Conservation (phyloP, 2,797 vertebrate species). For the Petrocephalus sullivani region DNA sequence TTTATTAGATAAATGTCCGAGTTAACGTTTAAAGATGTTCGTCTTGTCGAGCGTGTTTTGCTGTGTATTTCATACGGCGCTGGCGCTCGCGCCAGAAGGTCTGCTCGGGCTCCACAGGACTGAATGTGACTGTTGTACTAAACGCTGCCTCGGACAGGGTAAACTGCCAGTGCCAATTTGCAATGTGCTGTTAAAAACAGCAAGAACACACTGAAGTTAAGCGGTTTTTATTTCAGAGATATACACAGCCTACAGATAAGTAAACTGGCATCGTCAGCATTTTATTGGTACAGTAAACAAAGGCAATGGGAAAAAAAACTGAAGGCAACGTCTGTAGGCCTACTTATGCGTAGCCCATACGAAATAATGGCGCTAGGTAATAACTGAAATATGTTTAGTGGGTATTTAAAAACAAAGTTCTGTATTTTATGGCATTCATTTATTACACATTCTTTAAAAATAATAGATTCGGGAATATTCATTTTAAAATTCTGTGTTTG, state of each 20-base stretch:
- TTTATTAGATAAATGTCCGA: slow-evolving; percentile 13
- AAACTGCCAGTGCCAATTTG: not conserved
- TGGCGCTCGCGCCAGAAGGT: not conserved
- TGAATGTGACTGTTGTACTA: not conserved
- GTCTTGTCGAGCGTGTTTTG: slow-evolving; percentile 11
- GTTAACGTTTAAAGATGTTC: not conserved
- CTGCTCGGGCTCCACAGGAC: not conserved
- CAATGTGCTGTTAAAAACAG: not conserved
- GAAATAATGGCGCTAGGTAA: not conserved
- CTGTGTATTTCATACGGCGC: not conserved
- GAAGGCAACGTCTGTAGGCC: not conserved
- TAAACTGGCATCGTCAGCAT: not conserved
- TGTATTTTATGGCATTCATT: not conserved
- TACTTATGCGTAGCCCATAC: not conserved
- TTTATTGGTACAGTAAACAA: not conserved
- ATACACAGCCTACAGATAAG: not conserved
- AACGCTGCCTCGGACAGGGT: not conserved
- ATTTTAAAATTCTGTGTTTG: slow-evolving; percentile 11
- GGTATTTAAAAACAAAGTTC: not conserved
- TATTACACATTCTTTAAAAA: not conserved
- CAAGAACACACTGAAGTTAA: not conserved
- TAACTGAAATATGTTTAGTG: not conserved
- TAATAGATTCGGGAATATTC: not conserved
- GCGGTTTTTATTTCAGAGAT: not conserved
- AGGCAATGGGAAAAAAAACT: not conserved